Evolutionary conservation across 1,140 invertebrate species (phyloP).

Genomic region (Bombus pyrosoma): DNA sequence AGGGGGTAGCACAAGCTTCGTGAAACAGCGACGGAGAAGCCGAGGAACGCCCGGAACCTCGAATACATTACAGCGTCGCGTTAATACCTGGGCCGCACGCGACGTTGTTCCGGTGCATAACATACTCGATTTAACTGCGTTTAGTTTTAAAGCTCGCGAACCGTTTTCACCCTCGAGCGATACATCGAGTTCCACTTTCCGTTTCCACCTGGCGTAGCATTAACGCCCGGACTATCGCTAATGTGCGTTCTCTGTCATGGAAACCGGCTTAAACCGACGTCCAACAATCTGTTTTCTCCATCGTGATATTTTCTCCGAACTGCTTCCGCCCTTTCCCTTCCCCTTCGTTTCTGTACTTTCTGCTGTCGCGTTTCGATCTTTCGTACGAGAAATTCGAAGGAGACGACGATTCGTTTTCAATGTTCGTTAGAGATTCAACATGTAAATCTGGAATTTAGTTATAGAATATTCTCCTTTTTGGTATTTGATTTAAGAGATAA

Average conservation of each 20-base stretch:
- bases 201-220: constrained; percentile 31
- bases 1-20: neutral
- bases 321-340: no score
- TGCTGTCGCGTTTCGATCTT: no score
- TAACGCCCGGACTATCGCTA: constrained; percentile 17
- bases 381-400: no score
- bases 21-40: neutral
- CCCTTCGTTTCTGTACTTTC: neutral
- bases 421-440: no score
- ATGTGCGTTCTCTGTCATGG: constrained; percentile 42
- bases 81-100: constrained; percentile 31
- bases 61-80: constrained; percentile 21
- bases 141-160: constrained; percentile 43
- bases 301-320: neutral
- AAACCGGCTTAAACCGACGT: constrained; percentile 40
- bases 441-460: no score
- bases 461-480: no score
- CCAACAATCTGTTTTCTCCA: neutral
- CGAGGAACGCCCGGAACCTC: constrained; percentile 24
- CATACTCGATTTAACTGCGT: constrained; percentile 52
- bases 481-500: no score
- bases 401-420: no score
- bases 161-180: constrained; percentile 19
- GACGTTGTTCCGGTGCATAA: constrained; percentile 41
- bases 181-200: constrained; percentile 46